Percentiles rank a stretch among this genome's conserved stretches.
Evolutionary conservation across 2,888 invertebrate genomes (phyloP).

Genomic region (Glaucopsyche alexis): DNA sequence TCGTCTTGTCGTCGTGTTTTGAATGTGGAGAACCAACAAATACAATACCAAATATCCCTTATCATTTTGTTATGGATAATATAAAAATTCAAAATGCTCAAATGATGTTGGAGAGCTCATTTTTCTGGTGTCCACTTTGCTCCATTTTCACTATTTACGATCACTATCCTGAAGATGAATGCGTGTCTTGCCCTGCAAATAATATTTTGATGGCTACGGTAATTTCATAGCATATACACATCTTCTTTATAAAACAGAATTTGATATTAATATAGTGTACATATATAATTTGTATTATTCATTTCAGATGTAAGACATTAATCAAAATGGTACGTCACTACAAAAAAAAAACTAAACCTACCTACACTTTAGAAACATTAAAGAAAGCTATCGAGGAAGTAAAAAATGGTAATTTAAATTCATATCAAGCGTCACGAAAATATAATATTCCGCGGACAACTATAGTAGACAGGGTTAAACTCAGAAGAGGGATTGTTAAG

Average conservation of each 20-base stretch:
- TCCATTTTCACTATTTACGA: not conserved
- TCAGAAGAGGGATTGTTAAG: not conserved
- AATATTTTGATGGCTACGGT: not conserved
- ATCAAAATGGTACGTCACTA: not conserved
- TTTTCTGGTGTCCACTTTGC: not conserved
- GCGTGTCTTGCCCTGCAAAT: not conserved
- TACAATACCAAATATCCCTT: not conserved
- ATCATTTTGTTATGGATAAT: not conserved
- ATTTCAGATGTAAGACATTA: not conserved
- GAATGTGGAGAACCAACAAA: not conserved
- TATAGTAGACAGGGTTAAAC: slow-evolving; percentile 14
- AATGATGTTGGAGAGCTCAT: not conserved
- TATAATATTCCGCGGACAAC: slow-evolving; percentile 4
- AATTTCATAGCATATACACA: not conserved
- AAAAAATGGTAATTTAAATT: not conserved
- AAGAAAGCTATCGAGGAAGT: not conserved
- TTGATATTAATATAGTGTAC: too few relatives aligned
- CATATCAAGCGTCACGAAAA: slow-evolving; percentile 9
- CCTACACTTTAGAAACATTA: not conserved
- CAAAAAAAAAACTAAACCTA: not conserved
- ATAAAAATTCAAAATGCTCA: not conserved
- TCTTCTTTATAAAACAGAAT: not conserved
- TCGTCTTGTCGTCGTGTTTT: not conserved
- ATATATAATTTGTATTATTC: not conserved
- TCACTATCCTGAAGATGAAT: not conserved